phyloP scores from a whole-genome alignment of 2,113 vertebrate genomes.

The Neodontobutis hainanensis region DNA sequence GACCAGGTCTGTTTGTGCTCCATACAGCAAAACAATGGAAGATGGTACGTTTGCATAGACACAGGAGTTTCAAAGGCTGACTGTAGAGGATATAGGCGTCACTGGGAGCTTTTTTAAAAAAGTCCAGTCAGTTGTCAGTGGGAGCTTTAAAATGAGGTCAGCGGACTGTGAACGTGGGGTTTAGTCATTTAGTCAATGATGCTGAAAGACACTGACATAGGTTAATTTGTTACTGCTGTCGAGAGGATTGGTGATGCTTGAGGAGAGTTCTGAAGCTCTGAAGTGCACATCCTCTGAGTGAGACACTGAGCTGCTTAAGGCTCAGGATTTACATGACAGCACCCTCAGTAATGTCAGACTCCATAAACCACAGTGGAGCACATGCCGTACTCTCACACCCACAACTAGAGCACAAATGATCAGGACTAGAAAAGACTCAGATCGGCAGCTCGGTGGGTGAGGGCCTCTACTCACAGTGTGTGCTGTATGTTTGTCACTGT shows the following conservation, averaged over 20 bases:
- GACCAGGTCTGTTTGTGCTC: constrained; percentile 9
- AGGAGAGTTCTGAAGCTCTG: background rate
- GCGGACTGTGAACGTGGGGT: background rate
- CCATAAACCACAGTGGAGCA: too few species aligned
- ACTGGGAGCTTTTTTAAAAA: background rate
- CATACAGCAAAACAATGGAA: constrained; percentile 8
- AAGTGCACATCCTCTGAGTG: background rate
- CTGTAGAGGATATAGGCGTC: background rate
- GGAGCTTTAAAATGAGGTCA: background rate
- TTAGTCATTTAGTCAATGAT: constrained; percentile 3
- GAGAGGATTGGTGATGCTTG: background rate
- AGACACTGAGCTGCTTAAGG: background rate
- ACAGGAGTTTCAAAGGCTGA: too few species aligned
- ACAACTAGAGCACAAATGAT: too few species aligned
- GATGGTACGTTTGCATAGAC: too few species aligned
- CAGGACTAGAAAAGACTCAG: too few species aligned
- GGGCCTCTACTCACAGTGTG: background rate
- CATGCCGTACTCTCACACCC: too few species aligned
- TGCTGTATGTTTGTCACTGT: constrained; percentile 3
- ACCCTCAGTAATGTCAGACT: background rate
- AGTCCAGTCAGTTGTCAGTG: background rate
- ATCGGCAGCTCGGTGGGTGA: too few species aligned
- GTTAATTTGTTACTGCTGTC: constrained; percentile 5
- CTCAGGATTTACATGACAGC: background rate
- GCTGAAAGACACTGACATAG: background rate